Percentiles rank a stretch among this genome's conserved stretches.
phyloP scores from a whole-genome alignment of 2,797 vertebrate species.

The Microctenopoma stevenorrisi region DNA sequence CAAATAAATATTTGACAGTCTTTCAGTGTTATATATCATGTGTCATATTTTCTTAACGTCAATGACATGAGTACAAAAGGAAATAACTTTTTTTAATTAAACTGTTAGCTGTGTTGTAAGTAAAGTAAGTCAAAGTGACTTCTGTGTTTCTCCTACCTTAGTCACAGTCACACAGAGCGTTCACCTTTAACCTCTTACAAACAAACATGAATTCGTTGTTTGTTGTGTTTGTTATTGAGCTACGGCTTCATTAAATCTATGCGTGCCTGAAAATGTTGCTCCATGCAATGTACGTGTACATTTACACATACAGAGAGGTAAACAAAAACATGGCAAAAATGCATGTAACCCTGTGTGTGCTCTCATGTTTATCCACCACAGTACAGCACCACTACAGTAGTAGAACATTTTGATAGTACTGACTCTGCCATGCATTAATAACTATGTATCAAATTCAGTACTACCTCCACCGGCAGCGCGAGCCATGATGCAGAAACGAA shows the following conservation, averaged over 20 bases:
- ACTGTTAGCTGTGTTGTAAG: slow-evolving; percentile 1
- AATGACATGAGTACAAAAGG: background rate
- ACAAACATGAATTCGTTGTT: slow-evolving; percentile 19
- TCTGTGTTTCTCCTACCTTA: slow-evolving; percentile 40
- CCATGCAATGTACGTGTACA: slow-evolving; percentile 1
- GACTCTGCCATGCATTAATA: slow-evolving; percentile 68
- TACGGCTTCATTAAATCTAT: slow-evolving; percentile 39
- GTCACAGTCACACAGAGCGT: slow-evolving; percentile 25
- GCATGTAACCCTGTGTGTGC: slow-evolving; percentile 27
- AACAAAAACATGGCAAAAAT: slow-evolving; percentile 28
- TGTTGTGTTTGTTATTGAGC: slow-evolving; percentile 2
- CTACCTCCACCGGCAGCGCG: slow-evolving; percentile 56
- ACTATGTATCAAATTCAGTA: slow-evolving; percentile 70
- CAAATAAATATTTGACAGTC: slow-evolving; percentile 2
- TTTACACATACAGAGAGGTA: background rate
- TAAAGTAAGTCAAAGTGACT: background rate
- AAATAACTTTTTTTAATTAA: background rate
- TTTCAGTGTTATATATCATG: background rate
- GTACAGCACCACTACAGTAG: slow-evolving; percentile 36
- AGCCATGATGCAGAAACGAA: slow-evolving; percentile 50
- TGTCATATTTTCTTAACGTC: background rate
- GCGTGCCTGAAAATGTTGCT: background rate
- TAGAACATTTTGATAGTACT: slow-evolving; percentile 50
- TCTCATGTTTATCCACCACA: slow-evolving; percentile 71
- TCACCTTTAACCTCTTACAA: slow-evolving; percentile 37